Evolutionary conservation across 1,140 invertebrate species (phyloP), one percentile per base, ranked within the genome.

Genomic region (Planococcus citri): DNA sequence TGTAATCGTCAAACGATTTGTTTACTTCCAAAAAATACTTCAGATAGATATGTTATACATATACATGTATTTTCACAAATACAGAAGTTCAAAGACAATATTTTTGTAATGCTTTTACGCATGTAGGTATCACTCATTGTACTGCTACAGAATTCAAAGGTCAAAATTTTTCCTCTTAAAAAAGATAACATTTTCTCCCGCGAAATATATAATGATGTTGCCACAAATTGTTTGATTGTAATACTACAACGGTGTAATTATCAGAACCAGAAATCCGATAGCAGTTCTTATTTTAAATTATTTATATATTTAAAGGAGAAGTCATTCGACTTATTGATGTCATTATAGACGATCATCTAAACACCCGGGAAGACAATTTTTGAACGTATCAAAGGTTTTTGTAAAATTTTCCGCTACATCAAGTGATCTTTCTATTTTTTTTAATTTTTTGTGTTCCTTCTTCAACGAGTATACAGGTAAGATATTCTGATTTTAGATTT

Each of bases 201-300:
- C 17, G 17, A 51, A 51, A 51, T 51, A 51, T 51, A 4, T 51
- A 51, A 51, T n/a, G 41, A 51, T 51, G 41, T 51, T 51, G 17
- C 41, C 6, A 51, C 41, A 51, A 51, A 51, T 51, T 51, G 41
- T 51, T 51, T 17, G 41, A 17, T 51, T 4, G 17, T 51, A 6
- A n/a, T 51, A 51, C 41, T n/a, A 51, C 41, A 51, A 51, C 10
- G 17, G 41, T n/a, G 17, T 51, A 51, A 51, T 51, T 51, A 51
- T 51, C 41, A 20, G 41, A 51, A 51, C 41, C 41, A 51, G 41
- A 51, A 51, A 51, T 51, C 41, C 41, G 41, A 51, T 51, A 51
- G 17, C 17, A 51, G 6, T 51, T 6, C 41, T 51, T 51, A 51
- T 51, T 51, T 51, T 9, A 51, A 51, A 9, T 51, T 51, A 51